A percentile compares a stretch with the other conserved stretches of the same genome.
Conservation (phyloP, 2,113 vertebrate genomes). For the Ophthalmolycus amberensis region DNA sequence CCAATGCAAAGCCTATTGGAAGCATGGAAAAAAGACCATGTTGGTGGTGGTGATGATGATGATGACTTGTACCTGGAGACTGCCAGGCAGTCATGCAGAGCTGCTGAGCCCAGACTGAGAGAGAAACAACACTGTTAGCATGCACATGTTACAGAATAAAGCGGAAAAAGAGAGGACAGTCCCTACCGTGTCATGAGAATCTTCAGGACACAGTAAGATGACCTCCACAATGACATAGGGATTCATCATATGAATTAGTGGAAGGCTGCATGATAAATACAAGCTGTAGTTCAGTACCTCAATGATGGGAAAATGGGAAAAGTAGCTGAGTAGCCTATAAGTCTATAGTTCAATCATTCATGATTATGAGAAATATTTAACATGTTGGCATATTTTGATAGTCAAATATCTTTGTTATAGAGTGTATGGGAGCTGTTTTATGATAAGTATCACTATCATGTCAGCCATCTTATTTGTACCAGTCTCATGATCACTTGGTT, state of each 20-base stretch:
- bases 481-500: neutral
- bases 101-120: slow-evolving; percentile 74
- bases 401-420: neutral
- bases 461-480: slow-evolving; percentile 9
- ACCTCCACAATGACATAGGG: neutral
- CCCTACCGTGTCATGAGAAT: slow-evolving; percentile 1
- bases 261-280: neutral
- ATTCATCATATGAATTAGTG: neutral
- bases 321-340: neutral
- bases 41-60: neutral
- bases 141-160: slow-evolving; percentile 2
- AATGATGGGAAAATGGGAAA: neutral
- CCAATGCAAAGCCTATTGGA: neutral
- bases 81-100: slow-evolving; percentile 59
- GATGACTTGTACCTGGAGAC: slow-evolving; percentile 58
- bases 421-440: neutral
- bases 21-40: neutral
- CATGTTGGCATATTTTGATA: neutral
- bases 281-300: neutral
- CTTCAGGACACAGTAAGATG: slow-evolving; percentile 6
- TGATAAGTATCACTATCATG: neutral
- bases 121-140: slow-evolving; percentile 64
- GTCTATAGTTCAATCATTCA: neutral
- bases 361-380: neutral
- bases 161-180: neutral